A percentile compares a stretch with the other conserved stretches of the same genome.
Evolutionary conservation across 2,888 invertebrate species (phyloP).

Genomic region (Drosophila maculinotata): DNA sequence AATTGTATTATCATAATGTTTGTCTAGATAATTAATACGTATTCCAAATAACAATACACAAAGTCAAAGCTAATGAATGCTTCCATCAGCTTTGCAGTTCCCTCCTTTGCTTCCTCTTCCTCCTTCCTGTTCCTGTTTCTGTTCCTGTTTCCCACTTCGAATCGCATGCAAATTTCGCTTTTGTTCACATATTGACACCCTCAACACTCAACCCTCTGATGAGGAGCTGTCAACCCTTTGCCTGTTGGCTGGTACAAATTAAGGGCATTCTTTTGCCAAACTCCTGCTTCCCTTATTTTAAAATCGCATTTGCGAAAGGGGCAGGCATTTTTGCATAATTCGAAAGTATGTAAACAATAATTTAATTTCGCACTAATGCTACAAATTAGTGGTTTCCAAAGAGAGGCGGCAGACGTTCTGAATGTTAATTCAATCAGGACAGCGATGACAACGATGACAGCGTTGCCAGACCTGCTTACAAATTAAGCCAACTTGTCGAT

Average conservation of each 20-base stretch:
- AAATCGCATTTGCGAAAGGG: constrained; percentile 52
- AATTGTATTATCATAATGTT: constrained; percentile 25
- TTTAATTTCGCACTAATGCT: constrained; percentile 81
- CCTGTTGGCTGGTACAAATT: constrained; percentile 37
- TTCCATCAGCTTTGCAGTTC: constrained; percentile 6
- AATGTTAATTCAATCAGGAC: constrained; percentile 44
- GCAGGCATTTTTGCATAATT: constrained; percentile 37
- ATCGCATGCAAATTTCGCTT: constrained; percentile 56
- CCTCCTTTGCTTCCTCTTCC: constrained; percentile 1
- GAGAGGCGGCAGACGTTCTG: not conserved
- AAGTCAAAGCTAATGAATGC: constrained; percentile 60
- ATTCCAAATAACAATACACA: constrained; percentile 23
- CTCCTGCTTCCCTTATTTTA: constrained; percentile 30
- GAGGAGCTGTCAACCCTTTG: constrained; percentile 21
- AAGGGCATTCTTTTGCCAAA: constrained; percentile 25
- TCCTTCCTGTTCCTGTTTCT: not conserved
- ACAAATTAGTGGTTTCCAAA: constrained; percentile 82
- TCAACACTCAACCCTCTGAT: constrained; percentile 6
- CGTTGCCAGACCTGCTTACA: not conserved
- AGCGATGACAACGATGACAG: constrained; percentile 14
- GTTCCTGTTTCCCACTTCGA: constrained; percentile 1
- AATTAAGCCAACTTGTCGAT: constrained; percentile 32
- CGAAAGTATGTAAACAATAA: constrained; percentile 78
- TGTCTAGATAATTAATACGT: constrained; percentile 35
- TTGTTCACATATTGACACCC: constrained; percentile 64